Evolutionary conservation across 2,888 invertebrate species (phyloP), one percentile per base, ranked within the genome.

Genomic region (Prosapia bicincta): DNA sequence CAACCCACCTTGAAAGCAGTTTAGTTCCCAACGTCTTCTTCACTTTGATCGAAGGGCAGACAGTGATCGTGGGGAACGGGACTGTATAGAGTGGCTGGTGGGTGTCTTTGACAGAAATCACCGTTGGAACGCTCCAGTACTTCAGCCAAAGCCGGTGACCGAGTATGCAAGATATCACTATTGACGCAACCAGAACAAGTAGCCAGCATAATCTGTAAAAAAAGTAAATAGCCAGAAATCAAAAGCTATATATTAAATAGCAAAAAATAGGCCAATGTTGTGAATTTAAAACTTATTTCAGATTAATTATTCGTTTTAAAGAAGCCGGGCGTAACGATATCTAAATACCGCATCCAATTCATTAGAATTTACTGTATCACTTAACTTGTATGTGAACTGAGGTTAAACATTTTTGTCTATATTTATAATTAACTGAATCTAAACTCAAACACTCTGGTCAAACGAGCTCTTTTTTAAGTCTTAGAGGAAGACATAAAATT

Each of bases 51-150:
- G 80, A 78, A 0, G 81, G 80, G 69, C 81, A 81, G 9, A 81
- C 76, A 10, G 81, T 81, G 74, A 81, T 78, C 9, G 80, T 77
- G 1, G 81, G 81, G 73, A 81, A 81, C 2, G 81, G 81, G 67
- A 81, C 77, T 25, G 78, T 76, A 68, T 80, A 79, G 28, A 81
- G 71, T 0, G 81, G 81, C 13, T 80, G 77, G 69, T 81, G 80
- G 3, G 80, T 81, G n/a, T 80, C 80, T 71, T 80, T 79, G 9
- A 81, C 81, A 2, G 73, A 79, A 25, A 80, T 76, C 10, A 78
- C 78, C 5, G 80, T 80, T 0, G 81, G 81, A 28, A 78, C 79
- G 7, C 76, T 75, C 9, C 66, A 69, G 67, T 78, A 81, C 38
- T 77, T 74, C 9, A 66, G 38, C 79, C 78, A 80, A 9, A 80